Conservation (phyloP, 92 coral and sea anemone species). For the Parazoanthus darwini region DNA sequence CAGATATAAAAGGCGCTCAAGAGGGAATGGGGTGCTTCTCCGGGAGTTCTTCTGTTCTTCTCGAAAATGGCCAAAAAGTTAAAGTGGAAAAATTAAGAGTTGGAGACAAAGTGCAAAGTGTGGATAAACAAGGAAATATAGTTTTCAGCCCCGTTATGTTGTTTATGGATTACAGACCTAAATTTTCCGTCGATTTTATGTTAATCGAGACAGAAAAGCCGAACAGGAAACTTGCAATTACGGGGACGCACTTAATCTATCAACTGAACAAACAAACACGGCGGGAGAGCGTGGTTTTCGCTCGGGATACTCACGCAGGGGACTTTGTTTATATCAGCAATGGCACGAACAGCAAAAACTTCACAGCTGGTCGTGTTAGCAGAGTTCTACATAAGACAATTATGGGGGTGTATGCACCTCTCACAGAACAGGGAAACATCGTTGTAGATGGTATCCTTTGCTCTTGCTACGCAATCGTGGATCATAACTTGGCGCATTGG, state of each 20-base stretch:
- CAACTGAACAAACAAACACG: slow-evolving; percentile 77
- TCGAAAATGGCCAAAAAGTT: slow-evolving; percentile 58
- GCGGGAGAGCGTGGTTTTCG: slow-evolving; percentile 63
- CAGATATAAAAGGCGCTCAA: slow-evolving; percentile 48
- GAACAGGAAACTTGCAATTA: slow-evolving; percentile 67
- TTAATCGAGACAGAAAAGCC: slow-evolving; percentile 72
- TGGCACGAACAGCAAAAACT: slow-evolving; percentile 41
- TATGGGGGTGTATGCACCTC: slow-evolving; percentile 86
- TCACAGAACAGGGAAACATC: slow-evolving; percentile 91
- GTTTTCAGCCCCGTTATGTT: slow-evolving; percentile 79
- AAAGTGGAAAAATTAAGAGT: slow-evolving; percentile 60
- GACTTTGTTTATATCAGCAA: slow-evolving; percentile 73
- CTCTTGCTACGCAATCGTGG: slow-evolving; percentile 88
- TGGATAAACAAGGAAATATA: slow-evolving; percentile 61
- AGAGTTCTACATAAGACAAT: slow-evolving; percentile 38
- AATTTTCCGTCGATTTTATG: slow-evolving; percentile 47
- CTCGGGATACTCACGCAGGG: slow-evolving; percentile 69
- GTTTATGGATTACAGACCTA: slow-evolving; percentile 85
- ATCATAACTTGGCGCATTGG: slow-evolving; percentile 74
- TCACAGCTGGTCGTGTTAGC: slow-evolving; percentile 73
- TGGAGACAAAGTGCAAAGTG: slow-evolving; percentile 73
- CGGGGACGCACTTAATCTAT: slow-evolving; percentile 89
- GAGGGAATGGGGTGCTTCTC: slow-evolving; percentile 62
- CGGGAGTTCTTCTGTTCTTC: slow-evolving; percentile 58
- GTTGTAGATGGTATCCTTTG: slow-evolving; percentile 76